Evolutionary conservation across 2,888 invertebrate species (phyloP).

Genomic region (Bimastos eiseni): DNA sequence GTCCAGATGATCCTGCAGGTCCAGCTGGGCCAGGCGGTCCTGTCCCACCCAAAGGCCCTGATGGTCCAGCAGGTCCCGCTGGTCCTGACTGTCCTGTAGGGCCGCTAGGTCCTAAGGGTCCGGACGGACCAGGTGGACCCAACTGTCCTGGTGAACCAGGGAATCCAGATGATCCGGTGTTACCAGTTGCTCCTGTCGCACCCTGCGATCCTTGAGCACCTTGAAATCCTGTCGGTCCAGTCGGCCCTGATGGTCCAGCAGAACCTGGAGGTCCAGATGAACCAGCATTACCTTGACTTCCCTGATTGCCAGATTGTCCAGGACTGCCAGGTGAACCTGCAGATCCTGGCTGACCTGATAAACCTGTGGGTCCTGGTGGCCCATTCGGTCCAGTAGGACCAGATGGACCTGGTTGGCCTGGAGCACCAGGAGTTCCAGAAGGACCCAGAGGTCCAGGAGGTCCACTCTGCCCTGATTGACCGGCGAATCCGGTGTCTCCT

Average conservation of each 20-base stretch:
- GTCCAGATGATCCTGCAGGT: conserved; percentile 38
- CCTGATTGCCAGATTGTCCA: neutral
- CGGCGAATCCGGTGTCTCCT: conserved; percentile 27
- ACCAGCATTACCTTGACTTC: neutral
- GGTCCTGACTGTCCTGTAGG: conserved; percentile 37
- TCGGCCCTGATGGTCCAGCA: conserved; percentile 8
- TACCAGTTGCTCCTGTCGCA: conserved; percentile 33
- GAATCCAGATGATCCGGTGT: conserved; percentile 40
- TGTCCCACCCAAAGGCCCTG: conserved; percentile 37
- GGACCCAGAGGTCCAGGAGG: conserved; percentile 33
- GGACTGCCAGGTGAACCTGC: conserved; percentile 34
- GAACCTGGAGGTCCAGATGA: neutral
- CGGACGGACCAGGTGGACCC: conserved; percentile 31
- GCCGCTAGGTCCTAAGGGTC: conserved; percentile 39
- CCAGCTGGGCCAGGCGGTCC: conserved; percentile 39
- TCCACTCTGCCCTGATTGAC: conserved; percentile 17
- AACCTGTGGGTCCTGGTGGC: conserved; percentile 36
- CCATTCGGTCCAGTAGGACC: conserved; percentile 48
- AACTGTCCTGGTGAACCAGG: conserved; percentile 25
- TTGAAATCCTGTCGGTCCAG: conserved; percentile 37
- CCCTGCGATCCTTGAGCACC: conserved; percentile 25
- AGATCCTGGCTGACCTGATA: conserved; percentile 31
- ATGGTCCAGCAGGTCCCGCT: conserved; percentile 30
- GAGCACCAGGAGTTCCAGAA: conserved; percentile 37
- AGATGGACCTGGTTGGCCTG: conserved; percentile 30